Conservation (phyloP, 2,113 vertebrate species). For the Oostethus manadensis region DNA sequence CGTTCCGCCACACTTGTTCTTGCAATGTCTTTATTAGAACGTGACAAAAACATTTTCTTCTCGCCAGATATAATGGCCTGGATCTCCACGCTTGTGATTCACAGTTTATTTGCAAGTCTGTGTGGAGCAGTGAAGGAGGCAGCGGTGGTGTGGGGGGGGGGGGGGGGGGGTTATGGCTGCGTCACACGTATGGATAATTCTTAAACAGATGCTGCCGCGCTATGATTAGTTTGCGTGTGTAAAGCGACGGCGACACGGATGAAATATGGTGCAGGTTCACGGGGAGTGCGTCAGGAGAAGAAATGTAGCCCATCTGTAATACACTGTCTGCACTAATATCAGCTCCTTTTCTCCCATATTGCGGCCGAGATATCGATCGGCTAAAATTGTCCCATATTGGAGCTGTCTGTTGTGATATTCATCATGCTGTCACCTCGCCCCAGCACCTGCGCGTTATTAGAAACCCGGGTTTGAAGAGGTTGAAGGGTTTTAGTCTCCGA, state of each 20-base stretch:
- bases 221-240: constrained; percentile 84
- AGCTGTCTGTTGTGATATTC: constrained; percentile 99
- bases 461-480: constrained; percentile 87
- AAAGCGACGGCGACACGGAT: constrained; percentile 84
- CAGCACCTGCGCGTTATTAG: constrained; percentile 97
- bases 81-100: constrained; percentile 57
- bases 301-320: constrained; percentile 99
- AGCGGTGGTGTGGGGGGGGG: too few species aligned
- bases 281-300: constrained; percentile 88
- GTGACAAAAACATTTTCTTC: constrained; percentile 62
- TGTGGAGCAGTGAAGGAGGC: neutral
- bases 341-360: constrained; percentile 98
- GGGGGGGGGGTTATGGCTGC: constrained; percentile 26
- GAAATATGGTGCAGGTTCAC: constrained; percentile 93
- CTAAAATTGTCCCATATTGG: constrained; percentile 99
- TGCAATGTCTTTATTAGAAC: constrained; percentile 52
- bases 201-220: constrained; percentile 80
- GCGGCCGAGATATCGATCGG: constrained; percentile 98
- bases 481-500: constrained; percentile 91
- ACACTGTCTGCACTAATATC: constrained; percentile 99
- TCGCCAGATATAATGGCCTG: constrained; percentile 58
- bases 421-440: constrained; percentile 97
- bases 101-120: constrained; percentile 67
- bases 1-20: neutral
- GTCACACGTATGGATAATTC: constrained; percentile 71